These are phyloP conservation scores for Achlya flavicornis DNA, from an alignment of 2,888 invertebrate genomes.

Conservation along the genomic window DNA sequence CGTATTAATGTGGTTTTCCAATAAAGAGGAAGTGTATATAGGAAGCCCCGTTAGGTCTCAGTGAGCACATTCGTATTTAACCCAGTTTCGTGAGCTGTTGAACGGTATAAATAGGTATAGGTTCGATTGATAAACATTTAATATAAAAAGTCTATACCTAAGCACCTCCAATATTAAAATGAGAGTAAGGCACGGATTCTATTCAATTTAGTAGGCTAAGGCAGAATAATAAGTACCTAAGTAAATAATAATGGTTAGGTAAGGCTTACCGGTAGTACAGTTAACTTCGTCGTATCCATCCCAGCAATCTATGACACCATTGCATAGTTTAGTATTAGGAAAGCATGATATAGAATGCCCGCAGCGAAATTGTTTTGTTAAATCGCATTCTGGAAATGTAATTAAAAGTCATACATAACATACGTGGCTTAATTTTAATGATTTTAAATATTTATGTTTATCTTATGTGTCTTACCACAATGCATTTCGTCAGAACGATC, in stretches of 20 bases:
- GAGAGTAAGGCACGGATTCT: neutral
- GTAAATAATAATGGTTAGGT: neutral
- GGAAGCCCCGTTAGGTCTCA: constrained; percentile 64
- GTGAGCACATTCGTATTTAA: constrained; percentile 60
- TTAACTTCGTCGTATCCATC: constrained; percentile 89
- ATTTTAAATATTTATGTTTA: constrained; percentile 13
- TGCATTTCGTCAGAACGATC: constrained; percentile 89
- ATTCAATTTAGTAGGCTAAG: neutral
- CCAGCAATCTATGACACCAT: constrained; percentile 90
- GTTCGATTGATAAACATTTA: constrained; percentile 41
- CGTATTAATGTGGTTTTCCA: constrained; percentile 33
- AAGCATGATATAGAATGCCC: constrained; percentile 90
- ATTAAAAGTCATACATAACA: neutral
- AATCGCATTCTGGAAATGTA: constrained; percentile 85
- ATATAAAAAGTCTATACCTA: constrained; percentile 30
- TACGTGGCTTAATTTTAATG: constrained; percentile 10
- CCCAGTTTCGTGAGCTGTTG: constrained; percentile 58
- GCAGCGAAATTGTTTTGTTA: constrained; percentile 88
- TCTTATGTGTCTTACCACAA: constrained; percentile 86
- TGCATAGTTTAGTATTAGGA: constrained; percentile 86
- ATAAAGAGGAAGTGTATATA: constrained; percentile 46
- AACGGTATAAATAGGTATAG: constrained; percentile 51
- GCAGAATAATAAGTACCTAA: neutral
- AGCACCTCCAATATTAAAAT: neutral
- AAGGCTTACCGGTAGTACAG: constrained; percentile 85